Evolutionary conservation across 2,888 invertebrate genomes (phyloP).

Genomic region (Atrina japonica): DNA sequence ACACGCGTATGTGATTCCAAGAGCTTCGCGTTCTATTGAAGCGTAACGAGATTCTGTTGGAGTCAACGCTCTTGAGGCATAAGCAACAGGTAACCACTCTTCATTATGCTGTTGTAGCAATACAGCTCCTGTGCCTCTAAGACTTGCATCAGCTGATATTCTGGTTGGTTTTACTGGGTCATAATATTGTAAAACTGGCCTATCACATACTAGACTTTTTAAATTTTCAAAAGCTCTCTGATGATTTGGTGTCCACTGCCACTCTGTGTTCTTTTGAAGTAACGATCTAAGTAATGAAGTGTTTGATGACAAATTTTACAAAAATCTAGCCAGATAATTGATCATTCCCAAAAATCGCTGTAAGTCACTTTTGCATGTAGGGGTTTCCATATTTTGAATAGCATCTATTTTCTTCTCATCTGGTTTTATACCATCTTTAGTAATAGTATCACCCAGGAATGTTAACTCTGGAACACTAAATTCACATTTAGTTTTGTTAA

Average conservation of each 20-base stretch:
- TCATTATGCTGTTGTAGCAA: constrained; percentile 22
- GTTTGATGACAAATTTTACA: not conserved
- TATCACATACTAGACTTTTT: constrained; percentile 2
- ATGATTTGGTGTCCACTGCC: constrained; percentile 5
- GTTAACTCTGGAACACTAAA: constrained; percentile 24
- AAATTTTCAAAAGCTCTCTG: constrained; percentile 28
- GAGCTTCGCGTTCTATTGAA: constrained; percentile 7
- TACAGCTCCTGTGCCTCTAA: constrained; percentile 34
- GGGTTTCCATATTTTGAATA: constrained; percentile 1
- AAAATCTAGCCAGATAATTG: constrained; percentile 23
- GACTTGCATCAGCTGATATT: constrained; percentile 29
- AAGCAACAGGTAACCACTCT: constrained; percentile 26
- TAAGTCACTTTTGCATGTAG: constrained; percentile 15
- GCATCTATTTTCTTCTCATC: constrained; percentile 26
- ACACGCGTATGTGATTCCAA: constrained; percentile 19
- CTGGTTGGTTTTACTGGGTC: constrained; percentile 28
- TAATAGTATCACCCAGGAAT: constrained; percentile 30
- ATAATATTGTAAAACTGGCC: constrained; percentile 35
- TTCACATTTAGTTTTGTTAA: constrained; percentile 34
- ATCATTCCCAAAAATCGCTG: constrained; percentile 41
- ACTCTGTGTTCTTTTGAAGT: not conserved
- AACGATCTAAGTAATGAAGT: not conserved
- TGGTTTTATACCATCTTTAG: constrained; percentile 31
- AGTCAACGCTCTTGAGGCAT: constrained; percentile 17
- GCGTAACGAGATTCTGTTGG: constrained; percentile 6